Evolutionary conservation across 2,888 invertebrate species (phyloP).

Genomic region (Drosophila subsilvestris): DNA sequence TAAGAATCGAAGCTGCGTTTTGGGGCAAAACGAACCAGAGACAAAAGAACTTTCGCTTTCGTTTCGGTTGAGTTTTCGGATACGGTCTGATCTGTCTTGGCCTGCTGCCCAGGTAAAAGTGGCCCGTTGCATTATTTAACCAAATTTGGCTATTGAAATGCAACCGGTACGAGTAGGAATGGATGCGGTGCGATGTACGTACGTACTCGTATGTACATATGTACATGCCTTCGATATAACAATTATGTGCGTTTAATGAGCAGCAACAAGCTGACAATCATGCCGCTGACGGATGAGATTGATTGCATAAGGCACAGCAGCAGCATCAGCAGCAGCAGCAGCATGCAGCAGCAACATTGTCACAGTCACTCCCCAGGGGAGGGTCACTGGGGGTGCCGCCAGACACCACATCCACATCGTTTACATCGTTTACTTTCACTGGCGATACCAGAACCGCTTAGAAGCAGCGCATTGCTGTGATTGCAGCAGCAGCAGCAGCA

Average conservation of each 20-base stretch:
- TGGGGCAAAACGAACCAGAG: slow-evolving; percentile 46
- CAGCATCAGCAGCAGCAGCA: slow-evolving; percentile 8
- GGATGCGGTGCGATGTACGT: not conserved
- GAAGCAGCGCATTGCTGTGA: slow-evolving; percentile 58
- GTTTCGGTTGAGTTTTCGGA: slow-evolving; percentile 46
- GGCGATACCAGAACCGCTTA: slow-evolving; percentile 64
- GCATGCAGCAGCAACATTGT: slow-evolving; percentile 52
- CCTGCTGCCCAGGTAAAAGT: slow-evolving; percentile 64
- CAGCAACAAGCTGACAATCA: slow-evolving; percentile 51
- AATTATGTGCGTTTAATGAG: slow-evolving; percentile 75
- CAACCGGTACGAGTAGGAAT: slow-evolving; percentile 58
- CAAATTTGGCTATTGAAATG: slow-evolving; percentile 75
- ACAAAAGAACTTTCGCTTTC: slow-evolving; percentile 79
- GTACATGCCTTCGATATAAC: slow-evolving; percentile 49
- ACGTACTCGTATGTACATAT: not conserved
- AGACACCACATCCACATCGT: slow-evolving; percentile 3
- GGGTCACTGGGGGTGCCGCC: slow-evolving; percentile 1
- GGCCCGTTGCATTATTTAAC: slow-evolving; percentile 70
- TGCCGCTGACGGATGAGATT: slow-evolving; percentile 67
- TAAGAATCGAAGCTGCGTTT: slow-evolving; percentile 64
- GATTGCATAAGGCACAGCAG: slow-evolving; percentile 59
- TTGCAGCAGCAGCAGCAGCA: not conserved
- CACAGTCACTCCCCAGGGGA: slow-evolving; percentile 50
- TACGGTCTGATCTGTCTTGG: too few relatives aligned
- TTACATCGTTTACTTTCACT: slow-evolving; percentile 60